Evolutionary conservation across 35 echinoderm and acorn worm genomes (phyloP).

Genomic region (Anneissia japonica): DNA sequence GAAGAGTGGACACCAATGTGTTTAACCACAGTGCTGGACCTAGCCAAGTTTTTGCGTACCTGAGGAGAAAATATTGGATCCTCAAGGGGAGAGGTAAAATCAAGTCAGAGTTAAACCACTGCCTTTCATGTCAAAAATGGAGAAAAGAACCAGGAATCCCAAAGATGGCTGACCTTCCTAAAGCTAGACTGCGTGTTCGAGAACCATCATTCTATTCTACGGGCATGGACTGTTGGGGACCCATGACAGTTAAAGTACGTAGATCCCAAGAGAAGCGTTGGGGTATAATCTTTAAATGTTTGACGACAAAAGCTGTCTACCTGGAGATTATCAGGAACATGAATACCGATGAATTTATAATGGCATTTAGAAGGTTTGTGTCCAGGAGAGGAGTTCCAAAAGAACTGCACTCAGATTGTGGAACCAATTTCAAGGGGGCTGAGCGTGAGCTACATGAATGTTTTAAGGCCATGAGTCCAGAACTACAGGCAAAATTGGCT

Average conservation of each 20-base stretch:
- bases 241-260: conserved; percentile 30
- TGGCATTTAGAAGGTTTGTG: conserved; percentile 17
- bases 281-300: conserved; percentile 42
- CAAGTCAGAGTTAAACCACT: conserved; percentile 4
- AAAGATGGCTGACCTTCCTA: conserved; percentile 50
- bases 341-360: conserved; percentile 26
- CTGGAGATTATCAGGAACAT: conserved; percentile 17
- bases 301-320: conserved; percentile 38
- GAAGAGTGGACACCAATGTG: neutral
- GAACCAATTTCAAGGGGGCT: conserved; percentile 27
- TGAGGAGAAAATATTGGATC: conserved; percentile 31
- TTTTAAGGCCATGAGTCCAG: neutral
- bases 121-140: conserved; percentile 17
- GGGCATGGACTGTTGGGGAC: conserved; percentile 48
- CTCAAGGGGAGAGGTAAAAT: conserved; percentile 14
- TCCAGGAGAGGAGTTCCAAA: conserved; percentile 4
- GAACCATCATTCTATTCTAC: conserved; percentile 45
- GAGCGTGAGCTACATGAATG: conserved; percentile 10
- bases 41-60: conserved; percentile 20
- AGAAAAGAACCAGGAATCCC: conserved; percentile 20
- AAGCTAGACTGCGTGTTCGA: conserved; percentile 8
- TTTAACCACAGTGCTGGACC: conserved; percentile 26
- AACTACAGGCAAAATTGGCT: conserved; percentile 27
- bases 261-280: conserved; percentile 26
- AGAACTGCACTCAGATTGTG: conserved; percentile 28